Evolutionary conservation across 2,113 vertebrate species (phyloP).

Genomic region (Aptenodytes patagonicus): DNA sequence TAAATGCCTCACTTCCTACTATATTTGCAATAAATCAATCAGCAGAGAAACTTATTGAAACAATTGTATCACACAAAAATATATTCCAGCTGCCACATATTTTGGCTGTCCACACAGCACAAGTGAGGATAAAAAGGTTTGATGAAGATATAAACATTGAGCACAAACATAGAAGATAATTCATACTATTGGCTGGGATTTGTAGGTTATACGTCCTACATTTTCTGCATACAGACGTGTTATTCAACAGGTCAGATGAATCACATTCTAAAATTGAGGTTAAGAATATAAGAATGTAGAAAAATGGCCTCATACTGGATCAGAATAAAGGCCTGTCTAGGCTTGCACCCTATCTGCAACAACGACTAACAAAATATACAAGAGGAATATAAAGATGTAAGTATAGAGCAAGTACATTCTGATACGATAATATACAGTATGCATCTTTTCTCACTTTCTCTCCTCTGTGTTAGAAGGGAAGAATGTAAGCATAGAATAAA

Average conservation of each 20-base stretch:
- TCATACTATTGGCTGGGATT: not conserved
- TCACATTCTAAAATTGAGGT: not conserved
- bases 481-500: not conserved
- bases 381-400: not conserved
- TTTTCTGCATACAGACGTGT: not conserved
- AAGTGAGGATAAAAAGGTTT: not conserved
- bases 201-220: not conserved
- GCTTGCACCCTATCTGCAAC: not conserved
- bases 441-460: not conserved
- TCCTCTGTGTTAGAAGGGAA: not conserved
- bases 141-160: not conserved
- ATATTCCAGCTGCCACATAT: not conserved
- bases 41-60: not conserved
- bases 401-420: not conserved
- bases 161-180: not conserved
- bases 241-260: not conserved
- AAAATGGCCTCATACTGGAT: not conserved
- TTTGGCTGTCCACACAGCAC: not conserved
- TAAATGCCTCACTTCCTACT: not conserved
- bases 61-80: not conserved
- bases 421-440: not conserved
- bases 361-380: not conserved
- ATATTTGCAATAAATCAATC: not conserved
- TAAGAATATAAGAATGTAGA: not conserved
- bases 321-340: not conserved